Percentiles rank a stretch among this genome's conserved stretches.
Conservation (phyloP, 2,888 invertebrate species). For the Cryptocephalus moraei region DNA sequence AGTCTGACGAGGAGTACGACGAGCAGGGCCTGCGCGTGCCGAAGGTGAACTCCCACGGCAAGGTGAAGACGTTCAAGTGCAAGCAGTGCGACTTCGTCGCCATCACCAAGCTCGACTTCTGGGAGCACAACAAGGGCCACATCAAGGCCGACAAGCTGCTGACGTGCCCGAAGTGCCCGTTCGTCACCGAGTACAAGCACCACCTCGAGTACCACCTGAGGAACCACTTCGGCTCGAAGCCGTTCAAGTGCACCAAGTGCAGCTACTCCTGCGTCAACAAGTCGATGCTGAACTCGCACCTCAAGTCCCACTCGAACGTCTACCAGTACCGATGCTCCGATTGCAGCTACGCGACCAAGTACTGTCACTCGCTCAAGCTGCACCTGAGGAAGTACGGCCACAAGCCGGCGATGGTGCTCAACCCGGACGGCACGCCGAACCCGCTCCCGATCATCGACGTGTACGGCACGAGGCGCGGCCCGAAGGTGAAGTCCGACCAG, state of each 20-base stretch:
- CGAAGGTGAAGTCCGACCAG: slow-evolving; percentile 43
- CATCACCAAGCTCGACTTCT: slow-evolving; percentile 82
- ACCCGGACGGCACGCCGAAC: slow-evolving; percentile 81
- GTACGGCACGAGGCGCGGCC: slow-evolving; percentile 81
- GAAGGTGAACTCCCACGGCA: slow-evolving; percentile 61
- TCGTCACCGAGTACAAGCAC: slow-evolving; percentile 98
- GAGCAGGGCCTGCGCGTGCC: slow-evolving; percentile 47
- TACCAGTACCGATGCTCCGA: slow-evolving; percentile 90
- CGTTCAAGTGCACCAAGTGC: slow-evolving; percentile 87
- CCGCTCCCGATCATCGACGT: slow-evolving; percentile 82
- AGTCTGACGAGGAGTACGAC: slow-evolving; percentile 43
- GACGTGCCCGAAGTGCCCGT: slow-evolving; percentile 85
- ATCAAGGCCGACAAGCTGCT: slow-evolving; percentile 89
- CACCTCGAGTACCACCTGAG: slow-evolving; percentile 94
- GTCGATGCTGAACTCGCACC: slow-evolving; percentile 97
- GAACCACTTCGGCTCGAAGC: slow-evolving; percentile 92
- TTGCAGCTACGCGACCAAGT: slow-evolving; percentile 95
- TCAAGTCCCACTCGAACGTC: slow-evolving; percentile 88
- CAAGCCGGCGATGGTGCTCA: slow-evolving; percentile 80
- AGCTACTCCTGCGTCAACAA: slow-evolving; percentile 91
- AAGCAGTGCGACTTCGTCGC: slow-evolving; percentile 84
- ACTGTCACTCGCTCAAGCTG: slow-evolving; percentile 92
- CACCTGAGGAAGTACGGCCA: slow-evolving; percentile 90
- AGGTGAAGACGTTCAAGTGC: slow-evolving; percentile 83
- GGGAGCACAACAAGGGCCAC: slow-evolving; percentile 85